Conservation (phyloP, 1,140 invertebrate genomes). For the Drosophila kohkoa region DNA sequence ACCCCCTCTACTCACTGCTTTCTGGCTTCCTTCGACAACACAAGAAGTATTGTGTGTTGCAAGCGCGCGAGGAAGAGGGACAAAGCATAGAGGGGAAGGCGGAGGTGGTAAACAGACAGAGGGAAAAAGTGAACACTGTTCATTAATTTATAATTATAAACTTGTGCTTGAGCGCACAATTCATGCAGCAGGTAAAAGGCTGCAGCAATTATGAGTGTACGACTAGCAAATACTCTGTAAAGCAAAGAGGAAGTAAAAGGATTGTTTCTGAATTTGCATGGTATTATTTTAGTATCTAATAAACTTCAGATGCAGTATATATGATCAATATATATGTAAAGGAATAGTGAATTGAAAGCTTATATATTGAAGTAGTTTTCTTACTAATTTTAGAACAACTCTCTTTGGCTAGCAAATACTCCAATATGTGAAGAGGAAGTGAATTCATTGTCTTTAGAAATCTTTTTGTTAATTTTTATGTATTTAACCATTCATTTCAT, state of each 20-base stretch:
- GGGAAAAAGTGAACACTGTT: slow-evolving; percentile 43
- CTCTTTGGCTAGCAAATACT: no score
- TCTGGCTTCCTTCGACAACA: slow-evolving; percentile 9
- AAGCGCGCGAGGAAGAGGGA: no score
- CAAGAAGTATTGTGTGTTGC: background rate
- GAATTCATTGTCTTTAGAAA: no score
- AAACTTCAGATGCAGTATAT: background rate
- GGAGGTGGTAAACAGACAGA: slow-evolving; percentile 3
- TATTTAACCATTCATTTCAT: no score
- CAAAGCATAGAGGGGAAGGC: background rate
- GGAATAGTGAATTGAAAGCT: background rate
- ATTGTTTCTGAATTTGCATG: background rate
- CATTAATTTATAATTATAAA: slow-evolving; percentile 71
- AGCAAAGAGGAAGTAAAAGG: background rate
- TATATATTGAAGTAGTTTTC: no score
- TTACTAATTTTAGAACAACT: no score
- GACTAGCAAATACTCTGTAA: slow-evolving; percentile 1
- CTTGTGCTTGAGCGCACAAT: slow-evolving; percentile 54
- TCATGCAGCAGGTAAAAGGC: slow-evolving; percentile 30
- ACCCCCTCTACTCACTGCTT: slow-evolving; percentile 1
- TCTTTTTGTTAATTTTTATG: no score
- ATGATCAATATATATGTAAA: background rate
- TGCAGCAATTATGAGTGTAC: background rate
- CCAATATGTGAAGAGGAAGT: no score
- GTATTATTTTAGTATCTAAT: no score